phyloP scores from a whole-genome alignment of 2,888 invertebrate species.

The Andricus curvator region DNA sequence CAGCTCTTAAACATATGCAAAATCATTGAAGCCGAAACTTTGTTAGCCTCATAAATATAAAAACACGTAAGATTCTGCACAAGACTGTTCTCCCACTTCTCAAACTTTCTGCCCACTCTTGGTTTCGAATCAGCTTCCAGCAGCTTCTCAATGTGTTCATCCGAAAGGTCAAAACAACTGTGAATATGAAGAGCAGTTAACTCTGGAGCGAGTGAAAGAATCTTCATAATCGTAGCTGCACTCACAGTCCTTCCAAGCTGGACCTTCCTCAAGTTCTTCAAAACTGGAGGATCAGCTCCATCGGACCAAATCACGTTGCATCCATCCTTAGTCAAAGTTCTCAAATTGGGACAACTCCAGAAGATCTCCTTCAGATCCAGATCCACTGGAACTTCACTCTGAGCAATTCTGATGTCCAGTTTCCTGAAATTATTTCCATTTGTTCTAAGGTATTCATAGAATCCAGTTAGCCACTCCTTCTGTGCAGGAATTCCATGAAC shows the following conservation, averaged over 20 bases:
- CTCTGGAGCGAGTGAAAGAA: conserved; percentile 73
- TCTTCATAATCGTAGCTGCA: conserved; percentile 70
- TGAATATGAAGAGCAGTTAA: conserved; percentile 74
- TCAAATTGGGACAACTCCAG: conserved; percentile 71
- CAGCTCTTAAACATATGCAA: conserved; percentile 72
- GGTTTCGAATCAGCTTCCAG: conserved; percentile 45
- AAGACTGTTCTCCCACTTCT: conserved; percentile 60
- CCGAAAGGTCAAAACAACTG: conserved; percentile 75
- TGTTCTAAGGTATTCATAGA: conserved; percentile 74
- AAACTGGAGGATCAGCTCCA: conserved; percentile 63
- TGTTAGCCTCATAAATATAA: conserved; percentile 76
- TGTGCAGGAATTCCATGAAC: conserved; percentile 74
- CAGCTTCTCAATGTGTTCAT: conserved; percentile 70
- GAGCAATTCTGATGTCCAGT: conserved; percentile 71
- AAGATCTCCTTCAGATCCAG: conserved; percentile 74
- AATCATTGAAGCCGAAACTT: conserved; percentile 71
- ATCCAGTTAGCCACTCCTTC: conserved; percentile 72
- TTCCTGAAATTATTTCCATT: conserved; percentile 72
- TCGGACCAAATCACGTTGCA: conserved; percentile 72
- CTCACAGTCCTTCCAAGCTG: conserved; percentile 74
- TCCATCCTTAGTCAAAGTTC: conserved; percentile 72
- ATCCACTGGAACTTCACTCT: conserved; percentile 66
- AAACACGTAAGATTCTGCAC: conserved; percentile 74
- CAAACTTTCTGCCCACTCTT: conserved; percentile 42
- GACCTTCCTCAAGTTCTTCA: conserved; percentile 69